These are phyloP conservation scores for Gymnorhina tibicen DNA, from an alignment of 2,113 vertebrate genomes.

Conservation along the genomic window DNA sequence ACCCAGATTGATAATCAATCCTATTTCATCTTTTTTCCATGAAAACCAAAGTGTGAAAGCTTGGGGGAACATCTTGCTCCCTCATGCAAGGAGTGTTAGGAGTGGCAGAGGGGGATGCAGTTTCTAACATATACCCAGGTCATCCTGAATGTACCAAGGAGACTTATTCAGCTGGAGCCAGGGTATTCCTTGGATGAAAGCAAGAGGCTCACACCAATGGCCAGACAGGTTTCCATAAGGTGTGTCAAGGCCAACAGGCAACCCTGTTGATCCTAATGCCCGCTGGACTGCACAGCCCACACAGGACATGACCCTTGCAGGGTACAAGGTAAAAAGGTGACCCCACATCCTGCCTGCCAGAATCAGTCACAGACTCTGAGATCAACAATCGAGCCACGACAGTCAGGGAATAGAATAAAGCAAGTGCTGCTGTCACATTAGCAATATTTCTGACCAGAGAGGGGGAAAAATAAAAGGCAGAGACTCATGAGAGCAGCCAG, in stretches of 20 bases:
- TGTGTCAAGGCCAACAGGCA: neutral
- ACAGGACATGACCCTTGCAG: fast-evolving
- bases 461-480: neutral
- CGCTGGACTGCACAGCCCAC: neutral
- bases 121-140: neutral
- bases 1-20: neutral
- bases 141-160: neutral
- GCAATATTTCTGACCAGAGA: neutral
- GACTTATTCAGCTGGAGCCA: neutral
- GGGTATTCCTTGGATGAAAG: neutral
- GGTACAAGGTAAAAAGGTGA: neutral
- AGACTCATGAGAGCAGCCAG: neutral
- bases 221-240: neutral
- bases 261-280: neutral
- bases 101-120: neutral
- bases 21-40: neutral
- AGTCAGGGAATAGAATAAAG: neutral
- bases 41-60: neutral
- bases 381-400: neutral
- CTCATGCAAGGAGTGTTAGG: neutral
- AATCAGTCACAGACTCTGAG: neutral
- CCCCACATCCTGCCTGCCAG: neutral
- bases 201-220: neutral
- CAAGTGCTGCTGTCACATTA: neutral
- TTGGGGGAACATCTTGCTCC: neutral